A percentile compares a stretch with the other conserved stretches of the same genome.
These are phyloP conservation scores for Ricordea florida DNA, from an alignment of 92 coral and sea anemone genomes.

Conservation along the genomic window DNA sequence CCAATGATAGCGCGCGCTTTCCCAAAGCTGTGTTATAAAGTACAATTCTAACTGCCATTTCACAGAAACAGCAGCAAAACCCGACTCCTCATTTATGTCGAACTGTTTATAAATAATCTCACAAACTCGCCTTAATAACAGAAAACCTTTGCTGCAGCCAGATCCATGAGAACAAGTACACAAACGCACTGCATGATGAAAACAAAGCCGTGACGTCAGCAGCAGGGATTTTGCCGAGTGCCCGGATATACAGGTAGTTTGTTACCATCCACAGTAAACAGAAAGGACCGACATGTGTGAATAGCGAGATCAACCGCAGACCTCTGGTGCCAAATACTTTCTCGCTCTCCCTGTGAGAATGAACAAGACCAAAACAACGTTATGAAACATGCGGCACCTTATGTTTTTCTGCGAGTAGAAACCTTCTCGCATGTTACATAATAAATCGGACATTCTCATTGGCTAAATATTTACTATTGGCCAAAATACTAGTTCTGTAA, in stretches of 20 bases:
- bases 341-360: constrained; percentile 43
- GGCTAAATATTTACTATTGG: too few relatives aligned
- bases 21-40: too few relatives aligned
- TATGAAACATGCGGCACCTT: too few relatives aligned
- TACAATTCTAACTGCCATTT: too few relatives aligned
- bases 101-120: background rate
- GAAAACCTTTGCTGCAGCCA: constrained; percentile 71
- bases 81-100: background rate
- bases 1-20: too few relatives aligned
- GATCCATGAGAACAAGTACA: constrained; percentile 74
- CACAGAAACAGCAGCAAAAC: too few relatives aligned
- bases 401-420: too few relatives aligned
- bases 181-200: constrained; percentile 84
- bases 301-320: constrained; percentile 42
- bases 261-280: constrained; percentile 76
- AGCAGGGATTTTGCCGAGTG: constrained; percentile 73
- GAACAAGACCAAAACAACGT: too few relatives aligned
- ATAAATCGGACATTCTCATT: too few relatives aligned
- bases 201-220: constrained; percentile 91
- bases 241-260: constrained; percentile 71
- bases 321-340: constrained; percentile 70
- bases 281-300: constrained; percentile 71
- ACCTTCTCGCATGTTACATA: too few relatives aligned
- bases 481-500: too few relatives aligned
- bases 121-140: constrained; percentile 42